Evolutionary conservation across 2,797 vertebrate genomes (phyloP), one percentile per base, ranked within the genome.

Genomic region (Tenualosa ilisha): DNA sequence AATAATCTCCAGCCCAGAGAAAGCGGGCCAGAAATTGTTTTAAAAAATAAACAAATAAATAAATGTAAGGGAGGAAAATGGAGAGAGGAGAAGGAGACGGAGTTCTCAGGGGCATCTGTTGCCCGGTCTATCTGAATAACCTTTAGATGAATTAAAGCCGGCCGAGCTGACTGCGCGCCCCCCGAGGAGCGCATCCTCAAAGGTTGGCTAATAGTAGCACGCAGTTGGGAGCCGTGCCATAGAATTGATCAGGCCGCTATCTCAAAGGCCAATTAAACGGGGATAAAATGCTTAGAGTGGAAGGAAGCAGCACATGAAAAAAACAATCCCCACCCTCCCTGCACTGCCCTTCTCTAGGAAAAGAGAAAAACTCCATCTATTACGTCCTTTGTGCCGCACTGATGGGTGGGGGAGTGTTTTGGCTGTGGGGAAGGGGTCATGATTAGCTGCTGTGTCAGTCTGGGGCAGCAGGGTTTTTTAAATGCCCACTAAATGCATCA

Each of bases 91-190:
- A 8, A 84, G 83, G 83, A 88, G 84, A 75, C 86, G 81, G 65
- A 82, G 81, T 89, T 85, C 81, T 51, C n/a, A 83, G 83, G 86
- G 88, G 63, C 84, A 54, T 90, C 81, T 86, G 86, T 86, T 82
- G 88, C 65, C 83, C 82, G 12, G 86, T 88, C 89, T 89, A 89
- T 91, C 90, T 90, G 89, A 92, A 89, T 92, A 91, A 91, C 92
- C 89, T 92, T 91, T 90, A 93, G 88, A 91, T 91, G 89, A 91
- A 92, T 91, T 88, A 87, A 82, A 87, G 86, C 84, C 83, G 81
- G 72, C 83, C 81, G 75, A 51, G 72, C 84, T 84, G 85, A 86
- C 87, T 88, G 88, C 53, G 88, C 84, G 86, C 75, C 90, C 89
- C 88, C 89, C 86, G 83, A 63, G 43, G 89, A 87, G 84, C 75